These are phyloP conservation scores for Planococcus citri DNA, from an alignment of 1,140 invertebrate species.

Conservation along the genomic window DNA sequence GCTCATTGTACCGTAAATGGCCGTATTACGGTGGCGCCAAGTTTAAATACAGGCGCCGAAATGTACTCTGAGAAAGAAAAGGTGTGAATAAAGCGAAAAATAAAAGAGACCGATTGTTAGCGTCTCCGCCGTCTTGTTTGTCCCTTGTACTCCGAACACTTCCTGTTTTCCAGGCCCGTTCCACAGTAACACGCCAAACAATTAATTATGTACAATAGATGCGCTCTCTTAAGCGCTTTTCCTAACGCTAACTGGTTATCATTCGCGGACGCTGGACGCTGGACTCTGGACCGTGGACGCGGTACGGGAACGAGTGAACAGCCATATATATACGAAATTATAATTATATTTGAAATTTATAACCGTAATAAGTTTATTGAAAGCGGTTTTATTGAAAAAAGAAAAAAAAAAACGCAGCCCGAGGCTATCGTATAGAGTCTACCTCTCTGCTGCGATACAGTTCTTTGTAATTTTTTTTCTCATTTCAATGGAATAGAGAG, in stretches of 20 bases:
- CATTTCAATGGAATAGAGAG: too few species aligned
- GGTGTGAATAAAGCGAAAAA: slow-evolving; percentile 3
- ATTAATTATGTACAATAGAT: slow-evolving; percentile 1
- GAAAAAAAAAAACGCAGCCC: too few species aligned
- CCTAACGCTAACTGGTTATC: neutral
- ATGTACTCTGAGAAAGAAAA: slow-evolving; percentile 2
- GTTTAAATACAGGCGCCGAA: neutral
- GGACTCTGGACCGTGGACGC: too few species aligned
- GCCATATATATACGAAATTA: neutral
- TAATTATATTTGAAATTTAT: slow-evolving; percentile 1
- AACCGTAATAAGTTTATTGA: too few species aligned
- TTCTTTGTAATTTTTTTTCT: too few species aligned
- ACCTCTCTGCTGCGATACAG: too few species aligned
- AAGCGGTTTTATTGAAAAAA: too few species aligned
- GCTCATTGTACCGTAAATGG: slow-evolving; percentile 1
- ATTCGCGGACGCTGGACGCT: neutral
- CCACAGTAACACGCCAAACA: neutral
- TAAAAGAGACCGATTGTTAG: slow-evolving; percentile 7
- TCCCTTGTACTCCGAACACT: too few species aligned
- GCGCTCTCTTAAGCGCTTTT: slow-evolving; percentile 5
- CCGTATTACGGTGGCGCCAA: neutral
- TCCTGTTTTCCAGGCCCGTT: neutral
- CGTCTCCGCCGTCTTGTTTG: slow-evolving; percentile 5
- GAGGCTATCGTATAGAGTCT: too few species aligned
- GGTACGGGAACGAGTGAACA: neutral